phyloP scores from a whole-genome alignment of 1,140 invertebrate genomes.

The Metopolophium dirhodum region DNA sequence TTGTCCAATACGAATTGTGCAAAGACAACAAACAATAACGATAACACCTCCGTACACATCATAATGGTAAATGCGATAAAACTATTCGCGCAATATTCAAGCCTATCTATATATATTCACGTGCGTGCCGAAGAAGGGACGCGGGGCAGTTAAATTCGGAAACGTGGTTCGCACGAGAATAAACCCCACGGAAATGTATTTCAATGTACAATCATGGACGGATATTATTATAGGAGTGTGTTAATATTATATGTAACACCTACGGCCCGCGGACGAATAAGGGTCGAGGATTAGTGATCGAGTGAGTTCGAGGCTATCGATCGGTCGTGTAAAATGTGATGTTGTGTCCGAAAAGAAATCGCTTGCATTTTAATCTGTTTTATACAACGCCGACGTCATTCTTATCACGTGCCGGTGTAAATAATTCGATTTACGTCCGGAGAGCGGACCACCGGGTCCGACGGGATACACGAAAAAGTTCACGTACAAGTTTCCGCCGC shows the following conservation, averaged over 20 bases:
- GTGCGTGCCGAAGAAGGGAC: too few species aligned
- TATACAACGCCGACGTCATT: not conserved
- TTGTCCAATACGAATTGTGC: not conserved
- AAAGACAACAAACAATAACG: not conserved
- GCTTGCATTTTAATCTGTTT: constrained; percentile 2
- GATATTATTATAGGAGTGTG: too few species aligned
- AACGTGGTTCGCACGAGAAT: not conserved
- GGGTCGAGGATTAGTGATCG: not conserved
- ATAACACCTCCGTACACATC: not conserved
- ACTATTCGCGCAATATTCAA: too few species aligned
- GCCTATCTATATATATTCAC: too few species aligned
- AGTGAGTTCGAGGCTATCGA: not conserved
- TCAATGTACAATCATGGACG: not conserved
- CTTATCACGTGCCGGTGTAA: not conserved
- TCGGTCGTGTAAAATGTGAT: not conserved
- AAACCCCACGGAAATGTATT: not conserved
- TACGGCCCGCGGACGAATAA: not conserved
- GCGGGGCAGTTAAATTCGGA: not conserved
- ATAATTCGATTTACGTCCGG: not conserved
- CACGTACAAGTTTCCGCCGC: not conserved
- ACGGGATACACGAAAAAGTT: not conserved
- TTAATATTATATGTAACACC: not conserved
- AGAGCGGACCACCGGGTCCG: not conserved
- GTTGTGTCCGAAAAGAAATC: not conserved
- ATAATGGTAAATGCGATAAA: constrained; percentile 6